Evolutionary conservation across 2,888 invertebrate species (phyloP).

Genomic region (Margaritifera margaritifera): DNA sequence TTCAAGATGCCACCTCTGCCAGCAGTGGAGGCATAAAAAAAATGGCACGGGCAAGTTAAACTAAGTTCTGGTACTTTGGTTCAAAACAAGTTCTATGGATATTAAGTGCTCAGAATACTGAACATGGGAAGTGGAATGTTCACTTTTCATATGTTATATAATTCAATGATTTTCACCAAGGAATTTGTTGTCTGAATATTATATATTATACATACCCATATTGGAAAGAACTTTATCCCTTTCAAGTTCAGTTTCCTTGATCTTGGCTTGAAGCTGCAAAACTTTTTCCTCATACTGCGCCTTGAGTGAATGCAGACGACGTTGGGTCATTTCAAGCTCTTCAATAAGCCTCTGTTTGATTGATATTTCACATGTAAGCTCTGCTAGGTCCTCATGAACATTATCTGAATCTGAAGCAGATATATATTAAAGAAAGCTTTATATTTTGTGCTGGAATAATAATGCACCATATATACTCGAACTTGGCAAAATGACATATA

Average conservation of each 20-base stretch:
- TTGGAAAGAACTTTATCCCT: slow-evolving; percentile 85
- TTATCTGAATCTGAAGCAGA: slow-evolving; percentile 59
- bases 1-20: too few relatives aligned
- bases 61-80: too few relatives aligned
- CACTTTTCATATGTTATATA: too few relatives aligned
- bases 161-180: too few relatives aligned
- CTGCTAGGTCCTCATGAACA: slow-evolving; percentile 86
- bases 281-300: slow-evolving; percentile 95
- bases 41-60: too few relatives aligned
- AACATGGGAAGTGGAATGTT: too few relatives aligned
- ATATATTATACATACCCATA: slow-evolving; percentile 60
- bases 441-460: background rate
- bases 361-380: slow-evolving; percentile 92
- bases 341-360: slow-evolving; percentile 95
- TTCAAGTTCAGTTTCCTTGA: slow-evolving; percentile 91
- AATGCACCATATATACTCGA: too few relatives aligned
- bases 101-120: too few relatives aligned
- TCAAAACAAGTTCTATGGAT: too few relatives aligned
- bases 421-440: background rate
- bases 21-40: too few relatives aligned
- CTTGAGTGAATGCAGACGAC: slow-evolving; percentile 87
- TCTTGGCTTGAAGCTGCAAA: slow-evolving; percentile 86
- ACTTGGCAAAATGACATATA: background rate
- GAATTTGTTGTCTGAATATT: too few relatives aligned
- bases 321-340: slow-evolving; percentile 91